Conservation (phyloP, 2,797 vertebrate genomes). For the Notolepis coatsorum region DNA sequence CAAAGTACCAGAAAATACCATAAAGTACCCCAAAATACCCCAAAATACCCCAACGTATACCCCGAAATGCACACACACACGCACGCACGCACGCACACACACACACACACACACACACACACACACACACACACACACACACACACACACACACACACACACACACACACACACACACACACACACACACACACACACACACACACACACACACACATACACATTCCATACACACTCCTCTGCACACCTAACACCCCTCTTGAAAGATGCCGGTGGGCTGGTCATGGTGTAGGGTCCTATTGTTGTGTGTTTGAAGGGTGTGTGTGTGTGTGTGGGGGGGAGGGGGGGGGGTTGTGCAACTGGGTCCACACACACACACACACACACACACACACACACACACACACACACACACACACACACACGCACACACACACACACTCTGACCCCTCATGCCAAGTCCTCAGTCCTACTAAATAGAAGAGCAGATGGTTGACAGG, state of each 20-base stretch:
- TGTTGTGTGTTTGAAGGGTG: constrained; percentile 71
- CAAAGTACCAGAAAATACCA: no score
- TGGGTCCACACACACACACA: constrained; percentile 43
- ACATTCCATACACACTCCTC: constrained; percentile 44
- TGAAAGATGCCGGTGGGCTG: constrained; percentile 62
- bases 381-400: constrained; percentile 40
- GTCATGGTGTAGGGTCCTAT: constrained; percentile 59
- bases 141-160: constrained; percentile 9
- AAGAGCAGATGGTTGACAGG: constrained; percentile 78
- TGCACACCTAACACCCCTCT: constrained; percentile 51
- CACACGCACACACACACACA: constrained; percentile 31
- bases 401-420: constrained; percentile 39
- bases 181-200: not conserved
- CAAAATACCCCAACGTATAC: not conserved
- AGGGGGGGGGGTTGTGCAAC: constrained; percentile 52
- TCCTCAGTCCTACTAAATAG: constrained; percentile 60
- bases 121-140: not conserved
- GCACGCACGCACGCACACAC: not conserved
- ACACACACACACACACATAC: not conserved
- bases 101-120: not conserved
- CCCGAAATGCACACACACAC: not conserved
- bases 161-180: no score
- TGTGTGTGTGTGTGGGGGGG: no score
- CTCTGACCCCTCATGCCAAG: constrained; percentile 61
- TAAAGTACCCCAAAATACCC: no score